Evolutionary conservation across 2,797 vertebrate genomes (phyloP).

Genomic region (Buphagus erythrorhynchus): DNA sequence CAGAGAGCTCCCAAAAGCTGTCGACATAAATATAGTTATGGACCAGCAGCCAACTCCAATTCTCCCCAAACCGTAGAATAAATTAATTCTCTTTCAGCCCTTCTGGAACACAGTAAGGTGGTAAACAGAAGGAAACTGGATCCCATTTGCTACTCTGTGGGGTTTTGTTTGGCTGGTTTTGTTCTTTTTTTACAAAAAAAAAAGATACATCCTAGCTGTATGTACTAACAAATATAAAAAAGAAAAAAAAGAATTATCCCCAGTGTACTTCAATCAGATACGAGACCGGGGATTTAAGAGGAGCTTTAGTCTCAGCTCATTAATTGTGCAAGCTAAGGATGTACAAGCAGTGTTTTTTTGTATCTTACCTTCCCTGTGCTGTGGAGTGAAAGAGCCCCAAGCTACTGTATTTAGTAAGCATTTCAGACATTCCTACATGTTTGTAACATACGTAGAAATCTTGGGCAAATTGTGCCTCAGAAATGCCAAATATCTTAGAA

Average conservation of each 20-base stretch:
- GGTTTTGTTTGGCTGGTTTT: background rate
- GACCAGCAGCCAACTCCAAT: background rate
- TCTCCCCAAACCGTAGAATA: background rate
- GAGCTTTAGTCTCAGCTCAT: background rate
- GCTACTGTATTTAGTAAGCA: background rate
- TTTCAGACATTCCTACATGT: background rate
- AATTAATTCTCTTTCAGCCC: background rate
- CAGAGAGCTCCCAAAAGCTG: background rate
- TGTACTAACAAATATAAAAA: background rate
- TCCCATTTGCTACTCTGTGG: background rate
- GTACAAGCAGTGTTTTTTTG: background rate
- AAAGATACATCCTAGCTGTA: background rate
- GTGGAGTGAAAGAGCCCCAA: background rate
- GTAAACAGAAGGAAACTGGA: background rate
- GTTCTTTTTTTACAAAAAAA: background rate
- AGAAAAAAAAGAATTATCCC: background rate
- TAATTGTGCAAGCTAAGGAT: background rate
- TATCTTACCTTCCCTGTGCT: background rate
- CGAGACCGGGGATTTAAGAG: accelerated
- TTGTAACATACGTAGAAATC: background rate
- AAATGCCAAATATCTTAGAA: background rate
- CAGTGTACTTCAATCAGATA: background rate
- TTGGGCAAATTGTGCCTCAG: background rate
- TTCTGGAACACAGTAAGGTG: background rate
- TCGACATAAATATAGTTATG: background rate